phyloP scores from a whole-genome alignment of 2,888 invertebrate genomes.

The Augiades crinisus region DNA sequence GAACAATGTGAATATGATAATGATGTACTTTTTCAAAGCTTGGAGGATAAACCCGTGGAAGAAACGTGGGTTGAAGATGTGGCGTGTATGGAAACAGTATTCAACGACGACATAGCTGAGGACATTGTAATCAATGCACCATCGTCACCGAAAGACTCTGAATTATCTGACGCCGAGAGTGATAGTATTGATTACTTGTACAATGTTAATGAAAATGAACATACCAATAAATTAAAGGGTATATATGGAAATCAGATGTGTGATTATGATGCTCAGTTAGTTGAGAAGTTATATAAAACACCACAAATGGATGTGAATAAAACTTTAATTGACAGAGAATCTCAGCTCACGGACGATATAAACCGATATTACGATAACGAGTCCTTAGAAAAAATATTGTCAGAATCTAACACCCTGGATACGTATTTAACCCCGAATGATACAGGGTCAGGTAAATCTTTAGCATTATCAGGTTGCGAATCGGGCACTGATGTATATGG shows the following conservation, averaged over 20 bases:
- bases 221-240: constrained; percentile 52
- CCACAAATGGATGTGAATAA: constrained; percentile 66
- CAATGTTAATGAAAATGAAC: constrained; percentile 45
- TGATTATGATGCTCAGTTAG: constrained; percentile 52
- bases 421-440: constrained; percentile 33
- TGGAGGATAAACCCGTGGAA: constrained; percentile 46
- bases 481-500: constrained; percentile 30
- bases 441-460: constrained; percentile 27
- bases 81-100: constrained; percentile 70
- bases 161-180: constrained; percentile 39
- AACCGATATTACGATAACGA: constrained; percentile 45
- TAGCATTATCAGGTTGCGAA: constrained; percentile 16
- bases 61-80: constrained; percentile 72
- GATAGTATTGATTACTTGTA: constrained; percentile 36
- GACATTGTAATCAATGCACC: constrained; percentile 53
- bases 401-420: constrained; percentile 36
- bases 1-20: constrained; percentile 39
- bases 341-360: constrained; percentile 32
- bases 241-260: constrained; percentile 60
- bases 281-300: constrained; percentile 61
- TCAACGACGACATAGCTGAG: constrained; percentile 67
- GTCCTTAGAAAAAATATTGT: constrained; percentile 47
- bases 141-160: constrained; percentile 44
- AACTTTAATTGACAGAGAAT: constrained; percentile 47
- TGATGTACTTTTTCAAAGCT: constrained; percentile 39